These are phyloP conservation scores for Tinea semifulvella DNA, from an alignment of 2,888 invertebrate species.

Conservation along the genomic window DNA sequence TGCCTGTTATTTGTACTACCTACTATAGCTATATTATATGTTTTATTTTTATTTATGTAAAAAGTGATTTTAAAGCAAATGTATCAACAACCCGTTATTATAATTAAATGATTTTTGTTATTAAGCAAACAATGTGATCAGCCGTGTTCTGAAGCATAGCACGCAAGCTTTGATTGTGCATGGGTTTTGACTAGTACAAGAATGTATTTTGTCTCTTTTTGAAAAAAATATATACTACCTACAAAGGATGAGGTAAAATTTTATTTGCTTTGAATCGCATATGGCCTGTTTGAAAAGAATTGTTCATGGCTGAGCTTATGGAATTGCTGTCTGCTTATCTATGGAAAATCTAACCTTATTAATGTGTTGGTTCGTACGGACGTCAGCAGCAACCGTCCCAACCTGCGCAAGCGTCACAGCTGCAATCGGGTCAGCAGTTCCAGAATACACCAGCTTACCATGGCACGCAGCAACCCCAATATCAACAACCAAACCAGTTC, in stretches of 20 bases:
- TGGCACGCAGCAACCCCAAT: slow-evolving; percentile 65
- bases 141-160: slow-evolving; percentile 24
- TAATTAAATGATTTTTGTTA: no score
- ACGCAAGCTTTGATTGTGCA: slow-evolving; percentile 67
- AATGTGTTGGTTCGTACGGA: slow-evolving; percentile 68
- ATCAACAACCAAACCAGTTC: slow-evolving; percentile 60
- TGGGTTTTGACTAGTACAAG: slow-evolving; percentile 60
- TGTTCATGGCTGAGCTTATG: slow-evolving; percentile 52
- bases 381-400: slow-evolving; percentile 68
- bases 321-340: slow-evolving; percentile 59
- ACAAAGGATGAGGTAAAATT: slow-evolving; percentile 51
- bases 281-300: slow-evolving; percentile 9
- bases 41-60: no score
- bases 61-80: no score
- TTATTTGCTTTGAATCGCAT: slow-evolving; percentile 52
- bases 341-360: slow-evolving; percentile 68
- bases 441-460: slow-evolving; percentile 63
- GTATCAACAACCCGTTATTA: no score
- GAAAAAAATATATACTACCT: slow-evolving; percentile 31
- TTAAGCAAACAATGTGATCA: neutral
- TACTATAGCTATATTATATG: no score
- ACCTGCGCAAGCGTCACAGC: slow-evolving; percentile 63
- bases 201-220: slow-evolving; percentile 46
- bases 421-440: slow-evolving; percentile 60
- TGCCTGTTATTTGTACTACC: slow-evolving; percentile 2